Base-by-base conservation (phyloP, 2,113 vertebrate species). In the Meriones unguiculatus region DNA sequence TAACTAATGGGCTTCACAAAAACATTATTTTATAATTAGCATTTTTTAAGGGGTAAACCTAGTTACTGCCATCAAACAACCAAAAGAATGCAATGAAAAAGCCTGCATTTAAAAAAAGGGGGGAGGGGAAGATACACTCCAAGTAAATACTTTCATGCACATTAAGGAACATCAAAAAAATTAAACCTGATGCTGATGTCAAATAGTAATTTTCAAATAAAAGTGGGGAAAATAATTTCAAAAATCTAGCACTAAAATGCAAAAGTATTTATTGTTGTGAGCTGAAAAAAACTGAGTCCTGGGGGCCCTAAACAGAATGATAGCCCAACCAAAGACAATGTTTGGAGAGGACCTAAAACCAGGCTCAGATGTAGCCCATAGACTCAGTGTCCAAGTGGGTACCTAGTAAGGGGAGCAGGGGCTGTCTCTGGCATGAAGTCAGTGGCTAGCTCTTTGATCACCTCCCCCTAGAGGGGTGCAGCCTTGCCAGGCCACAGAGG, bases 91-190 rank as follows among this genome's bases (percentile, higher is more conserved):
- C n/a, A 95, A 59, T 70, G 20, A 85, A 86, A 95, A 85, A 76
- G 5, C 84, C 12, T 81, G n/a, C 22, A 52, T 50, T 35, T 94
- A 96, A 93, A 2, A 2, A 41, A 46, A 5, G 46, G 46, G 46
- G 32, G 30, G 57, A 18, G 89, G 52, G 20, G 86, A 22, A 52
- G 25, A 91, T 18, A 94, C 96, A 85, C 46, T 87, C 41, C 32
- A 90, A 80, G 32, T 57, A 97, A 96, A 97, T 59, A 93, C 28
- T 69, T 73, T 50, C 62, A 81, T 18, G 28, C 13, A 72, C 89
- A 35, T 4, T 77, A 38, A 90, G 1, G 30, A 46, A 78, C 4
- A 46, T 38, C 77, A 86, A 24, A 35, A 87, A 84, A 95, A 90
- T 64, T 92, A 76, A 96, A 80, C 41, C 15, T 80, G 12, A 72